These are phyloP conservation scores for Paramuricea clavata DNA, from an alignment of 92 coral and sea anemone genomes.

Conservation along the genomic window DNA sequence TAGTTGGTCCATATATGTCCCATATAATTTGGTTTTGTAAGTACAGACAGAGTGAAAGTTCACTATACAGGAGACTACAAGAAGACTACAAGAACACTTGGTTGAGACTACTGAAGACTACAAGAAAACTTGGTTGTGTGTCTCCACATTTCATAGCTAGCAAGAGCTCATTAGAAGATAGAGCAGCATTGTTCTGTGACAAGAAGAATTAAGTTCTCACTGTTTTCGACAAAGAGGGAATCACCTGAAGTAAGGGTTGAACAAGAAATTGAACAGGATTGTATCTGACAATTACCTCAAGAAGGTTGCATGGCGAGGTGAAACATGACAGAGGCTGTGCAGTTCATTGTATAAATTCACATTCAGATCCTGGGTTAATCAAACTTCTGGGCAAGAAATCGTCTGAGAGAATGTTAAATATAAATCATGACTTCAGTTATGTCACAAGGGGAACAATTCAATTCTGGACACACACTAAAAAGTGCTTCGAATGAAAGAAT, in stretches of 20 bases:
- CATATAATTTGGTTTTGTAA: no score
- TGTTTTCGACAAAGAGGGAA: conserved; percentile 29
- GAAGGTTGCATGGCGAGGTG: background rate
- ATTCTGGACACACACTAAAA: conserved; percentile 43
- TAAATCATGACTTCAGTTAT: conserved; percentile 57
- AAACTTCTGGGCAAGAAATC: background rate
- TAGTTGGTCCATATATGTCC: no score
- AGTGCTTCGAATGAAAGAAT: conserved; percentile 49
- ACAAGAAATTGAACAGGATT: background rate
- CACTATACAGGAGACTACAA: conserved; percentile 41
- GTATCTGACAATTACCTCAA: background rate
- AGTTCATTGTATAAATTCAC: background rate
- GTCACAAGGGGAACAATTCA: conserved; percentile 54
- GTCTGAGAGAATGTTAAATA: conserved; percentile 50
- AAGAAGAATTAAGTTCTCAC: conserved; percentile 26
- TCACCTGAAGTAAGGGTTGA: conserved; percentile 28
- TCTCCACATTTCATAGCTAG: conserved; percentile 36
- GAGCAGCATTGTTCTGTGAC: conserved; percentile 16
- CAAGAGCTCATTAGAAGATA: conserved; percentile 19
- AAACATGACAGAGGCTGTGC: background rate
- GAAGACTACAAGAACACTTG: conserved; percentile 34
- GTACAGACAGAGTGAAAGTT: conserved; percentile 31
- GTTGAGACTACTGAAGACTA: background rate
- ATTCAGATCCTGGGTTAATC: background rate
- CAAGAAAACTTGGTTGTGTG: conserved; percentile 28